Percentiles rank a stretch among this genome's conserved stretches.
Evolutionary conservation across 2,888 invertebrate genomes (phyloP).

Genomic region (Tupiocoris notatus): DNA sequence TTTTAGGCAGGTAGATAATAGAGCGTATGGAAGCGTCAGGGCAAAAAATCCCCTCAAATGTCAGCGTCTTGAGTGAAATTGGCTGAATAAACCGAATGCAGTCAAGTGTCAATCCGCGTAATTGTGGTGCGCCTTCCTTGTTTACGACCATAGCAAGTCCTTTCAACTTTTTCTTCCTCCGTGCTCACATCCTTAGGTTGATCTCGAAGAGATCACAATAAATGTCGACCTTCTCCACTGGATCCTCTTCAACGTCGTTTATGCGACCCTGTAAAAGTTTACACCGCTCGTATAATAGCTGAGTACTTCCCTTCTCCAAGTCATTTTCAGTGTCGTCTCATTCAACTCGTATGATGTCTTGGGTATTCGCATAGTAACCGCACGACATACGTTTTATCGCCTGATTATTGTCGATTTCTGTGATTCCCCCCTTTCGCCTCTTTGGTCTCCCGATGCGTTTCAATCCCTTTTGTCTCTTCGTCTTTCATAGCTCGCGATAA

Average conservation of each 20-base stretch:
- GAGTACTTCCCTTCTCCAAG: neutral
- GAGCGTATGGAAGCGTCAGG: no score
- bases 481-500: neutral
- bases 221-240: neutral
- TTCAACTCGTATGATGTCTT: neutral
- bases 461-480: neutral
- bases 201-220: neutral
- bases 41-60: no score
- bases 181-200: no score
- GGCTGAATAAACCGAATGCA: no score
- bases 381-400: neutral
- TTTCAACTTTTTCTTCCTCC: neutral
- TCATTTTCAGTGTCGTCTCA: neutral
- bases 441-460: neutral
- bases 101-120: neutral
- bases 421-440: neutral
- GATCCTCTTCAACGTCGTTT: neutral
- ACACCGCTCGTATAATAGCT: neutral
- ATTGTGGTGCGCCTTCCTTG: neutral
- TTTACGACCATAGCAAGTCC: neutral
- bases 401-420: no score
- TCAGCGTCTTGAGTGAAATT: no score
- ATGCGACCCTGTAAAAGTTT: neutral
- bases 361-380: neutral
- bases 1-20: no score